These are phyloP conservation scores for Clivina fossor DNA, from an alignment of 2,888 invertebrate genomes.

Conservation along the genomic window DNA sequence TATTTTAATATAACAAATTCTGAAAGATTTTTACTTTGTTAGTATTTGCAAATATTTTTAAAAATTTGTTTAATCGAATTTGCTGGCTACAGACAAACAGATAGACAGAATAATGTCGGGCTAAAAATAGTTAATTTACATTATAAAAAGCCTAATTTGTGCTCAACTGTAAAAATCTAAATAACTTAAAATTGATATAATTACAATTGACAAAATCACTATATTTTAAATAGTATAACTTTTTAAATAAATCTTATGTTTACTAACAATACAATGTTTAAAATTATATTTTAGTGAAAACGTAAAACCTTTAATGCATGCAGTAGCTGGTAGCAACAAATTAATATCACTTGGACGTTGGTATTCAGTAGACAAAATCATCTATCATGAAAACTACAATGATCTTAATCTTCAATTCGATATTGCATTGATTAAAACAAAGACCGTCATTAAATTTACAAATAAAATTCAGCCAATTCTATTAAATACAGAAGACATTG, in stretches of 20 bases:
- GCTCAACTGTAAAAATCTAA: too few species aligned
- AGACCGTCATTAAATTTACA: constrained; percentile 29
- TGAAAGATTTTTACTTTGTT: too few species aligned
- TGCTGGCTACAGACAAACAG: too few species aligned
- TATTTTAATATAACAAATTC: too few species aligned
- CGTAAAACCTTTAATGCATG: constrained; percentile 35
- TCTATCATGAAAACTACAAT: constrained; percentile 54
- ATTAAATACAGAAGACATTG: constrained; percentile 37
- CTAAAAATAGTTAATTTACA: too few species aligned
- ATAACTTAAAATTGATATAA: neutral
- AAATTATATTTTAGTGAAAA: constrained; percentile 27
- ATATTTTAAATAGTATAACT: neutral
- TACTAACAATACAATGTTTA: too few species aligned
- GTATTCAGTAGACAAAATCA: constrained; percentile 50
- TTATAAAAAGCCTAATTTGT: too few species aligned
- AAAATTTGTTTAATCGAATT: too few species aligned
- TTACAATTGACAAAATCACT: neutral
- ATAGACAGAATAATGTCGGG: too few species aligned
- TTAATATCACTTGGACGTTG: constrained; percentile 52
- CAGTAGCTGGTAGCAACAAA: constrained; percentile 57
- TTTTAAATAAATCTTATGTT: neutral
- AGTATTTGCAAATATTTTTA: too few species aligned
- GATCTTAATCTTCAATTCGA: constrained; percentile 30
- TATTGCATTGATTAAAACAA: neutral
- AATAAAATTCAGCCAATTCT: constrained; percentile 40